Evolutionary conservation across 2,888 invertebrate species (phyloP).

Genomic region (Epiblema foenella): DNA sequence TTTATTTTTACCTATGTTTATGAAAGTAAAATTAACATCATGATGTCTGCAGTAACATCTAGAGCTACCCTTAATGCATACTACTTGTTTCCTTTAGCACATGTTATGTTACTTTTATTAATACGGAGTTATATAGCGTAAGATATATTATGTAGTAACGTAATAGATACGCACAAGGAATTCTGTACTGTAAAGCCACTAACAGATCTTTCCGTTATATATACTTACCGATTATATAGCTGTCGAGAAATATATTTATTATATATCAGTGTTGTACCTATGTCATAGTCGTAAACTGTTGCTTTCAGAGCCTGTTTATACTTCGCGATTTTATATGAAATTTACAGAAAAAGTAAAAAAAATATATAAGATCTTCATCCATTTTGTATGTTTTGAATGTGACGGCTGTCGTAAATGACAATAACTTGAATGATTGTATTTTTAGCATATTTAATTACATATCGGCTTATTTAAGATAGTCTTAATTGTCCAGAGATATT

Average conservation of each 20-base stretch:
- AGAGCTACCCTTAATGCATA: conserved; percentile 1
- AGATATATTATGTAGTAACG: conserved; percentile 59
- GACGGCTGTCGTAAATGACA: conserved; percentile 4
- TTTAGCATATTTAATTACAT: conserved; percentile 28
- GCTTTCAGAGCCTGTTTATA: conserved; percentile 43
- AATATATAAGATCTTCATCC: conserved; percentile 15
- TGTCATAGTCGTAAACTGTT: conserved; percentile 39
- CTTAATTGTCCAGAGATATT: conserved; percentile 37
- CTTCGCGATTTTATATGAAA: conserved; percentile 44
- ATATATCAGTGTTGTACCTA: conserved; percentile 43
- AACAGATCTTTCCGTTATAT: conserved; percentile 54
- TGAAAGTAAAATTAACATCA: not conserved
- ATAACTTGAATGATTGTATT: conserved; percentile 13
- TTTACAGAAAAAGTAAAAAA: conserved; percentile 32
- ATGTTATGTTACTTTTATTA: conserved; percentile 32
- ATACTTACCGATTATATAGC: conserved; percentile 41
- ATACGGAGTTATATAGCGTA: conserved; percentile 37
- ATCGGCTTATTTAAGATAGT: conserved; percentile 36
- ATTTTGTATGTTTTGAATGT: conserved; percentile 33
- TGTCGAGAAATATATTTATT: conserved; percentile 39
- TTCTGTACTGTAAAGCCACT: conserved; percentile 58
- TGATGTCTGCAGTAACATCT: not conserved
- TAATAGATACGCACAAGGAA: conserved; percentile 78
- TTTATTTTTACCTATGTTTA: not conserved
- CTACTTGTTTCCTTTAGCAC: conserved; percentile 18